Base-by-base conservation (phyloP, 2,797 vertebrate species). In the Acipenser transmontanus region DNA sequence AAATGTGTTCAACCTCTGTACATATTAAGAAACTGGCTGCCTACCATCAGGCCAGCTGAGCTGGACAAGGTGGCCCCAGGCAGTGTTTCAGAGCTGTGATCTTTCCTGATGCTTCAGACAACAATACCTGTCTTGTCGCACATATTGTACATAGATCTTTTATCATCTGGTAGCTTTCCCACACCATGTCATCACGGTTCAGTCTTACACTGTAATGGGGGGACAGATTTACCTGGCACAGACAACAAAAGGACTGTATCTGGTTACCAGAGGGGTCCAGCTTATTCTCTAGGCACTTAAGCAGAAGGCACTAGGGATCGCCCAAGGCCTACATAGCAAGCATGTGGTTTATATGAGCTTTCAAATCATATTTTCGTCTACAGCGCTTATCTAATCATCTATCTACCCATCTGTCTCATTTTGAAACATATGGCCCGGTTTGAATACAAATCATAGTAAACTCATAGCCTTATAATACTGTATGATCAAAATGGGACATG, bases 141-240 rank as follows among this genome's bases (percentile, higher is more conserved):
- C 59, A 17, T 48, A 68, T 66, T 63, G 20, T 67, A 69, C 68
- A 67, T 69, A 68, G 62, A 63, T 68, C 67, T 69, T 64, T 63
- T 72, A 78, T 80, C 70, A 77, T 75, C 72, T 72, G 68, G 73
- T 70, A 69, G 76, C 60, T 54, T 63, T 47, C 66, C 57, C 59
- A 66, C 59, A 34, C 66, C 13, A 50, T 74, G 69, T 69, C 72
- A 69, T 69, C 54, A 13, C 11, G 52, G 62, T 65, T 70, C 65
- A 61, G 63, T 64, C 68, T 71, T 67, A 34, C 34, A 34, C 71
- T 71, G 74, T 75, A 74, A 80, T 66, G 63, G 49, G 10, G 13
- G 50, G 48, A 65, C 70, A 72, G 67, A 75, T 76, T 77, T 75
- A 78, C 74, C 70, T 66, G 59, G 56, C 1, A 8, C 64, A 64